Percentiles rank a stretch among this genome's conserved stretches.
Conservation (phyloP, 92 coral and sea anemone species). For the Hydrozoanthus gracilis region DNA sequence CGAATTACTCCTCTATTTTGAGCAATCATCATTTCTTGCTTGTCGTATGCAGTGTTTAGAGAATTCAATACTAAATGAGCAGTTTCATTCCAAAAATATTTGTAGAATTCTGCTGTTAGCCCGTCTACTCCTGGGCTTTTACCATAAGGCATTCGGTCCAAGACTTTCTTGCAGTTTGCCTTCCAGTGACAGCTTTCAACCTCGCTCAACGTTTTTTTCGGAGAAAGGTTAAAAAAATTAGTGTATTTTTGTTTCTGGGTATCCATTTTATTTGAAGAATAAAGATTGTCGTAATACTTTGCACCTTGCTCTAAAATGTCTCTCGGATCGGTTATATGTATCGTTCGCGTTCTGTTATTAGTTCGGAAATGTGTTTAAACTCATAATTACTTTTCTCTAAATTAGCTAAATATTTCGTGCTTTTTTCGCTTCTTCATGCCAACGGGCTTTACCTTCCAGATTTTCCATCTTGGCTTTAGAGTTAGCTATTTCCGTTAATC, state of each 20-base stretch:
- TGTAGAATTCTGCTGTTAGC: not conserved
- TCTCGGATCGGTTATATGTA: constrained; percentile 3
- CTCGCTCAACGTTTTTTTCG: not conserved
- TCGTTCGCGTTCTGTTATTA: not conserved
- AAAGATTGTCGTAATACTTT: not conserved
- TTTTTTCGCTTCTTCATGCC: not conserved
- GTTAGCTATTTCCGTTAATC: not conserved
- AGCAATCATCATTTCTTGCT: too few species aligned
- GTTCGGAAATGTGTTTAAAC: not conserved
- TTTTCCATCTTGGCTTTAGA: not conserved
- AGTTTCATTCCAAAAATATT: not conserved
- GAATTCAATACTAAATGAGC: too few species aligned
- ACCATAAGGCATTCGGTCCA: not conserved
- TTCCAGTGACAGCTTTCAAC: not conserved
- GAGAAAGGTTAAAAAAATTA: not conserved
- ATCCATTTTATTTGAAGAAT: not conserved
- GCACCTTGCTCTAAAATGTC: not conserved
- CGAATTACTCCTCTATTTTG: too few species aligned
- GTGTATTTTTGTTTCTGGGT: not conserved
- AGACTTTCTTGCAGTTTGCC: not conserved
- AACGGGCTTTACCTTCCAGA: not conserved
- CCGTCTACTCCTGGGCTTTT: not conserved
- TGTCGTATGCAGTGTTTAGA: too few species aligned
- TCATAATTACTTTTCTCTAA: not conserved
- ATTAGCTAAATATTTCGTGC: constrained; percentile 12